A percentile compares a stretch with the other conserved stretches of the same genome.
These are phyloP conservation scores for Pediacus dermestoides DNA, from an alignment of 2,888 invertebrate genomes.

Conservation along the genomic window DNA sequence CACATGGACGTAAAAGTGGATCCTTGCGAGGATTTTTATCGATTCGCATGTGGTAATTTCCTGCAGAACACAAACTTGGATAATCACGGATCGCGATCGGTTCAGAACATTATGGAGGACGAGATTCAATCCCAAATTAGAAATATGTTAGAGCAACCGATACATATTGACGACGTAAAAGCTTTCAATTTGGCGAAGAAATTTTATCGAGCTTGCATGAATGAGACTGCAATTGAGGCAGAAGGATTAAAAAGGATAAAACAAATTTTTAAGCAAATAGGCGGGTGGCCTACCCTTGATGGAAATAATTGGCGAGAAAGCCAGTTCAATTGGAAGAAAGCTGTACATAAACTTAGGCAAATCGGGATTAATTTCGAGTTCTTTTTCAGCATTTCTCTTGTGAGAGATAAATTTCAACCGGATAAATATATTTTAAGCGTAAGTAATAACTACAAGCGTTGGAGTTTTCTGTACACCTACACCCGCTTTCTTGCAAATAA, in stretches of 20 bases:
- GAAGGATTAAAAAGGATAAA: constrained; percentile 38
- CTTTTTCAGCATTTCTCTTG: constrained; percentile 39
- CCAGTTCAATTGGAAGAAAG: constrained; percentile 44
- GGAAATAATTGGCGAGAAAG: constrained; percentile 49
- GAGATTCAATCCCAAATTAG: constrained; percentile 34
- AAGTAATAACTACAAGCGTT: constrained; percentile 23
- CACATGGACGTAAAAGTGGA: constrained; percentile 65
- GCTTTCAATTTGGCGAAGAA: constrained; percentile 35
- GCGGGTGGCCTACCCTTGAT: constrained; percentile 59
- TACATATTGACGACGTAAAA: constrained; percentile 19
- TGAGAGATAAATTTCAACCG: constrained; percentile 33
- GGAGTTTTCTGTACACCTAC: too few relatives aligned
- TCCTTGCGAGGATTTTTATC: constrained; percentile 76
- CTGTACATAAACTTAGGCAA: constrained; percentile 39
- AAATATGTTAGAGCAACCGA: constrained; percentile 32
- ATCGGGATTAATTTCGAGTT: constrained; percentile 42
- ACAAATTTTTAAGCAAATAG: constrained; percentile 50
- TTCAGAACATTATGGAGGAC: constrained; percentile 30
- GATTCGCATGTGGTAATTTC: constrained; percentile 72
- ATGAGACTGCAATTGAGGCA: constrained; percentile 38
- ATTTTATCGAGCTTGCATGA: constrained; percentile 44
- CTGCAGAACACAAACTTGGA: constrained; percentile 64
- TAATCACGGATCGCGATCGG: constrained; percentile 46
- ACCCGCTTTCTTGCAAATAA: too few relatives aligned
- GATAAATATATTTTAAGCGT: constrained; percentile 40